Evolutionary conservation across 2,888 invertebrate species (phyloP), one percentile per base, ranked within the genome.

Genomic region (Spilarctia lutea): DNA sequence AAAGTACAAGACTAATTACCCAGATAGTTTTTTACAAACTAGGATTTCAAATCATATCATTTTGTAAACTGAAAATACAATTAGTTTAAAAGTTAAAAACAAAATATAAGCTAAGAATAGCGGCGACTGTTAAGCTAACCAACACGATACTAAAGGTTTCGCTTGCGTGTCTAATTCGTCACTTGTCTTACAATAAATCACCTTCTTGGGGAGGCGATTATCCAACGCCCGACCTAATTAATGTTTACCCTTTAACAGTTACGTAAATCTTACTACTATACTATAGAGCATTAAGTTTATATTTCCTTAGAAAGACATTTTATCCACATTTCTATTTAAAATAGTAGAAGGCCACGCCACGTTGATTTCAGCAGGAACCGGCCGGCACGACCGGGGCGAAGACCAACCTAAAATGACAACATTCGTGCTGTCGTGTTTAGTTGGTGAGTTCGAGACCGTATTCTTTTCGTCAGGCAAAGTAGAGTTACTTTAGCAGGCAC

Each of bases 141-240:
- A 30, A 30, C 63, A 30, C 18, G 18, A 18, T 30, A 63, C 30
- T 7, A 2, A 8, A 27, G 63, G 63, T 27, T 63, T 30, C 16
- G 16, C 27, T 27, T 27, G 60, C 27, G 27, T 27, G 42, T 20
- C 48, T 33, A 24, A 48, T 68, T 33, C 48, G 24, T 48, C 13
- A 68, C 68, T 48, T 48, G 69, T 69, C 56, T 16, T 56, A 52
- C 35, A 69, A 56, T 56, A 52, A 65, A 72, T 72, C 39, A 65
- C 48, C 66, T 48, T 52, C 65, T 42, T 42, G 39, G 27, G 70
- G 60, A 42, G 27, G 65, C 11, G 65, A 72, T 65, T n/a, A 65
- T 65, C 52, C n/a, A 39, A n/a, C n/a, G 35, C 35, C 52, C 48
- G 52, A 35, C n/a, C 52, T 35, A 66, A 66, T 72, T 52, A 72